These are phyloP conservation scores for Crotalus horridus DNA, from an alignment of 2,113 vertebrate genomes.

Conservation along the genomic window DNA sequence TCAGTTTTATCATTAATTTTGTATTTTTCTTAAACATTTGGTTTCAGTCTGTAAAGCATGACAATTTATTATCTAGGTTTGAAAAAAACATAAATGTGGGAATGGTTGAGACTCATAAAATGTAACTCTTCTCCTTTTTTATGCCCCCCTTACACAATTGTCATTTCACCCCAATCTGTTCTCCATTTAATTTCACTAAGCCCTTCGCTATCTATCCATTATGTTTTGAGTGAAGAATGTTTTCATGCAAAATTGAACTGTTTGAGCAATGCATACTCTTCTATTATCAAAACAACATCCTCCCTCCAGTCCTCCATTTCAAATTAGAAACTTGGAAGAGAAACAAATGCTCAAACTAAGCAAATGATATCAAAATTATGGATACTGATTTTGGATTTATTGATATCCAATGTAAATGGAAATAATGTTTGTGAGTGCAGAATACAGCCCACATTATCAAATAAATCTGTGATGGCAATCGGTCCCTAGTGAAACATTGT, in stretches of 20 bases:
- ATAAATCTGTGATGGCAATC: neutral
- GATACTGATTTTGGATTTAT: neutral
- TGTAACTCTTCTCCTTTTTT: neutral
- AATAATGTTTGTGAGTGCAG: neutral
- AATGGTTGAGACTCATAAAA: neutral
- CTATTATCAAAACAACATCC: neutral
- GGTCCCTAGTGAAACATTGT: neutral
- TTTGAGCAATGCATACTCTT: neutral
- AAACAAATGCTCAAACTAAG: neutral
- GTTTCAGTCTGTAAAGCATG: neutral
- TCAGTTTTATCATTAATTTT: neutral
- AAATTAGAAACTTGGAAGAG: neutral
- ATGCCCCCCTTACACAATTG: neutral
- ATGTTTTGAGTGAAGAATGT: neutral
- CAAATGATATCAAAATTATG: neutral
- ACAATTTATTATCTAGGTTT: neutral
- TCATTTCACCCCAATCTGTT: neutral
- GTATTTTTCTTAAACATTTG: neutral
- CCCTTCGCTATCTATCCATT: neutral
- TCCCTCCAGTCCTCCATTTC: neutral
- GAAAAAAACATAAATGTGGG: neutral
- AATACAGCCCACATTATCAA: neutral
- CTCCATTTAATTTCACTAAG: neutral
- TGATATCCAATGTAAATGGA: neutral
- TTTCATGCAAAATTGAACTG: neutral